Evolutionary conservation across 2,797 vertebrate genomes (phyloP).

Genomic region (Pelodytes ibericus): DNA sequence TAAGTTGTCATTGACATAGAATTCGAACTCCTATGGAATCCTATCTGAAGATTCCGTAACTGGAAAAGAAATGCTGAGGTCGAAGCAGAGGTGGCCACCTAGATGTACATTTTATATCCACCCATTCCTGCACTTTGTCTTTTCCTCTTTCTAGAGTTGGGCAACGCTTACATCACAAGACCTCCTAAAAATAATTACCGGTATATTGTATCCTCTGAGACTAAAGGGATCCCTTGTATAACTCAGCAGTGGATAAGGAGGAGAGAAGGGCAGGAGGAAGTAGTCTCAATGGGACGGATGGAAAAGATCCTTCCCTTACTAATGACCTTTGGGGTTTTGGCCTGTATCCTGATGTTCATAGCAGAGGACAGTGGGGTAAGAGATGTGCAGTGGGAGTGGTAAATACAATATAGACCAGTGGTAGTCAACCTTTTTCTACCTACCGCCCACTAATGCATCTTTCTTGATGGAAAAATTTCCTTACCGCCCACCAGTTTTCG

Average conservation of each 20-base stretch:
- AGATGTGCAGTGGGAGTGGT: neutral
- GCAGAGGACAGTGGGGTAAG: neutral
- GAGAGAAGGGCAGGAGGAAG: neutral
- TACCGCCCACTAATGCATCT: too few species aligned
- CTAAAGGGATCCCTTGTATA: neutral
- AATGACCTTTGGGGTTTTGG: neutral
- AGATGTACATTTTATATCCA: neutral
- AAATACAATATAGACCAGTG: neutral
- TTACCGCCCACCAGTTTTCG: too few species aligned
- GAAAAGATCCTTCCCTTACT: neutral
- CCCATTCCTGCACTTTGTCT: neutral
- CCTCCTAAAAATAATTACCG: neutral
- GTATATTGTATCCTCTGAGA: neutral
- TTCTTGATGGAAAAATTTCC: too few species aligned
- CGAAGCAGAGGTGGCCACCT: too few species aligned
- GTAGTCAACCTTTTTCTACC: too few species aligned
- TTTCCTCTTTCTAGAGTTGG: neutral
- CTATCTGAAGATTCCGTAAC: neutral
- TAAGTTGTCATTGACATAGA: neutral
- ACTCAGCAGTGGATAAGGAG: neutral
- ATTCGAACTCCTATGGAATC: neutral
- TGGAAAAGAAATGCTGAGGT: neutral
- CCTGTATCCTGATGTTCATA: neutral
- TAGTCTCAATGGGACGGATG: neutral
- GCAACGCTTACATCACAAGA: neutral